Percentiles rank a stretch among this genome's conserved stretches.
phyloP scores from a whole-genome alignment of 2,113 vertebrate species.

The Mellivora capensis region DNA sequence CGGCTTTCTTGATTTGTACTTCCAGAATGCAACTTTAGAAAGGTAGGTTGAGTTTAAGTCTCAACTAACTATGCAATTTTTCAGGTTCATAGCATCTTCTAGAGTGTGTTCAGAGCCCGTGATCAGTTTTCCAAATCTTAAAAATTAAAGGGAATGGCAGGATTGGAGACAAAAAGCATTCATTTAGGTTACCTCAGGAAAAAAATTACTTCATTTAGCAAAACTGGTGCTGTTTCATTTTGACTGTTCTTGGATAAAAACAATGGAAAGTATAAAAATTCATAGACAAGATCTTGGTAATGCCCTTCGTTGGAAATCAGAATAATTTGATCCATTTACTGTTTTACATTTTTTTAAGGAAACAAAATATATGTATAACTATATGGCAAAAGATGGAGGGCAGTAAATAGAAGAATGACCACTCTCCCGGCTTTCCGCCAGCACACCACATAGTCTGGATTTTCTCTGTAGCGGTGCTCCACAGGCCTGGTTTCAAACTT shows the following conservation, averaged over 20 bases:
- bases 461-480: neutral
- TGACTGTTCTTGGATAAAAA: neutral
- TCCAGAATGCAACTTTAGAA: conserved; percentile 21
- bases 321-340: neutral
- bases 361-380: neutral
- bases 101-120: neutral
- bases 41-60: conserved; percentile 4
- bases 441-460: neutral
- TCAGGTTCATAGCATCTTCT: neutral
- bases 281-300: neutral
- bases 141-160: neutral
- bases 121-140: neutral
- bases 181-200: neutral
- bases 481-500: neutral
- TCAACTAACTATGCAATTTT: neutral
- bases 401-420: neutral
- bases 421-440: accelerated
- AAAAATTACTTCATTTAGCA: neutral
- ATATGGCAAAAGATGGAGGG: neutral
- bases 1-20: conserved; percentile 3
- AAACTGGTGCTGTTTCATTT: neutral
- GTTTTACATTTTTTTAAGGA: neutral
- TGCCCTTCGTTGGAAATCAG: conserved; percentile 7
- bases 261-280: neutral
- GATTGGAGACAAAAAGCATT: neutral